Evolutionary conservation across 2,113 vertebrate species (phyloP), one percentile per base, ranked within the genome.

Genomic region (Galemys pyrenaicus): DNA sequence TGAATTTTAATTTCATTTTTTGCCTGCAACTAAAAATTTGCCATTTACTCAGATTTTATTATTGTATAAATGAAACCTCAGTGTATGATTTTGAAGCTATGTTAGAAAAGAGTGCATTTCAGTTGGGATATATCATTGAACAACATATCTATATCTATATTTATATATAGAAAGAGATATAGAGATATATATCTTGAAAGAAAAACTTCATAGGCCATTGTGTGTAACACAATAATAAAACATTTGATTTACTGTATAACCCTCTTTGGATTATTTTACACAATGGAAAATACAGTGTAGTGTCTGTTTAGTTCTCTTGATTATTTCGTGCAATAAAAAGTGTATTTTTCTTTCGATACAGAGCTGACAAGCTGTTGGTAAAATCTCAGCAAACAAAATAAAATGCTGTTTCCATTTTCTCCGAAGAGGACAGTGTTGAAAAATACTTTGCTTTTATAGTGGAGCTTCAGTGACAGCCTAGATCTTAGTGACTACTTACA

Each of bases 351-450:
- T 91, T 92, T 85, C 16, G 20, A 79, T 67, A 68, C 11, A 71
- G 49, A 95, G 93, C 74, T 83, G 68, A 78, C 46, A 89, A 87
- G 28, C 12, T 71, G 62, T 73, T 20, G 56, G 49, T 56, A 67
- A 89, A 93, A 80, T 7, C 39, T 68, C 62, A 78, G n/a, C 28
- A 78, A 94, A 85, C 37, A 92, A 85, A 95, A 90, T 91, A 92
- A 94, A 78, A 74, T 83, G 44, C 68, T 80, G 30, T 88, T 84
- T 94, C 77, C 94, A 85, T 88, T 96, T 95, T 94, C 51, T 83
- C 37, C 71, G 86, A 82, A 86, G 46, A 85, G 56, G 44, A 82
- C 41, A 82, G 28, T 82, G 81, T 39, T 82, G 68, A 92, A 94
- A 92, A 91, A 37, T 83, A 92, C 44, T 93, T 93, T 82, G 80